Conservation (phyloP, 2,888 invertebrate genomes). For the Hyalella azteca region DNA sequence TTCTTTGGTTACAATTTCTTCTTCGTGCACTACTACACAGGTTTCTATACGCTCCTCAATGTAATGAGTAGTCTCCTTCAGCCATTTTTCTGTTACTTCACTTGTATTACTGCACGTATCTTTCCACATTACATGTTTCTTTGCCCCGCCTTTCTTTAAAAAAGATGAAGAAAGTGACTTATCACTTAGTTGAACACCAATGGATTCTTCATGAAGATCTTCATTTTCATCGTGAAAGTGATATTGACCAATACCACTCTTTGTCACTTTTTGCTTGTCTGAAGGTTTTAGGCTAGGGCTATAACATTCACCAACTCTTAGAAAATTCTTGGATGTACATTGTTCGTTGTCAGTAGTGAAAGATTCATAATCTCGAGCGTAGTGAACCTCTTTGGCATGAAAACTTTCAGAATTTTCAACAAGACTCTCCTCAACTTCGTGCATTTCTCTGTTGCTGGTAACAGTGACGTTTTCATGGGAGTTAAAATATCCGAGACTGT, state of each 20-base stretch:
- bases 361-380: not conserved
- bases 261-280: too few relatives aligned
- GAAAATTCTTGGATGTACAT: too few relatives aligned
- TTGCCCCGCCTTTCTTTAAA: conserved; percentile 3
- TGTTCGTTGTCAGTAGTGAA: not conserved
- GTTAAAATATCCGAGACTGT: conserved; percentile 13
- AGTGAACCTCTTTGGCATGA: not conserved
- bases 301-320: too few relatives aligned
- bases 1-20: conserved; percentile 23
- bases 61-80: conserved; percentile 2
- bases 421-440: not conserved
- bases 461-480: not conserved
- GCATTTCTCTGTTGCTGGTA: not conserved
- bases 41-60: not conserved
- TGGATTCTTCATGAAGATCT: too few relatives aligned
- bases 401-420: not conserved
- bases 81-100: not conserved
- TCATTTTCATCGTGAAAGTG: too few relatives aligned
- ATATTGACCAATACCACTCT: too few relatives aligned
- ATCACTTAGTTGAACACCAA: not conserved
- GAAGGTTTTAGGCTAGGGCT: too few relatives aligned
- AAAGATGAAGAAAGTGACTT: not conserved
- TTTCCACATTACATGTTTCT: conserved; percentile 43
- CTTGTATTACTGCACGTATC: conserved; percentile 22
- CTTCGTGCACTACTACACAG: not conserved